Evolutionary conservation across 2,797 vertebrate genomes (phyloP), one percentile per base, ranked within the genome.

Genomic region (Oceanodroma leucorhoa): DNA sequence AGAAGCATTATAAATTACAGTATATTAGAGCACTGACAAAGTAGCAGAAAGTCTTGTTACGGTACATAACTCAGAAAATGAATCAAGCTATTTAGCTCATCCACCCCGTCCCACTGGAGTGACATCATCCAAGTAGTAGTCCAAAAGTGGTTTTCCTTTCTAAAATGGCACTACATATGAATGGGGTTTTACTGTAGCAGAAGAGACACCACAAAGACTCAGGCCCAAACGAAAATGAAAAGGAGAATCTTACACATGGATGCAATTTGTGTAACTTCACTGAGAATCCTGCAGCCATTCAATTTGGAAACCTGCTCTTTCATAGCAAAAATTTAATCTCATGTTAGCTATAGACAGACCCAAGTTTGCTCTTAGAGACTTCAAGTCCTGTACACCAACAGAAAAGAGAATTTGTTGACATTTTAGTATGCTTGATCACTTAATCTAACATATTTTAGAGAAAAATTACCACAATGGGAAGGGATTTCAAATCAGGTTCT

Each of bases 81-180:
- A 80, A 89, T 70, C 61, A 58, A 77, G 76, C 32, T 73, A 0
- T 64, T 84, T 5, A 86, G 50, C 70, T 90, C 58, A 91, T 45
- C 72, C 79, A 34, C 61, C 83, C 62, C 14, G 14, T 76, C 83
- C 91, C 94, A 38, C 80, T 41, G 72, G 43, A 69, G 82, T 53
- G 64, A 50, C 41, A 40, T 30, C 69, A 77, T 1, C 76, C 72
- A 17, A 70, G 53, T 1, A 40, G 38, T 2, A 83, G 51, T 17
- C 76, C 93, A 92, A 76, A 83, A 93, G 64, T 8, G 72, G 32
- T 24, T 81, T 77, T 88, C 78, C 90, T 86, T 84, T 73, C 79
- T 62, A 32, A 55, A 79, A 20, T 6, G 75, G 67, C 93, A 85
- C 91, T 84, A 57, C 73, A 29, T 6, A 64, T n/a, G 51, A 82